These are phyloP conservation scores for Diarsia dahlii DNA, from an alignment of 2,888 invertebrate genomes.

Conservation along the genomic window DNA sequence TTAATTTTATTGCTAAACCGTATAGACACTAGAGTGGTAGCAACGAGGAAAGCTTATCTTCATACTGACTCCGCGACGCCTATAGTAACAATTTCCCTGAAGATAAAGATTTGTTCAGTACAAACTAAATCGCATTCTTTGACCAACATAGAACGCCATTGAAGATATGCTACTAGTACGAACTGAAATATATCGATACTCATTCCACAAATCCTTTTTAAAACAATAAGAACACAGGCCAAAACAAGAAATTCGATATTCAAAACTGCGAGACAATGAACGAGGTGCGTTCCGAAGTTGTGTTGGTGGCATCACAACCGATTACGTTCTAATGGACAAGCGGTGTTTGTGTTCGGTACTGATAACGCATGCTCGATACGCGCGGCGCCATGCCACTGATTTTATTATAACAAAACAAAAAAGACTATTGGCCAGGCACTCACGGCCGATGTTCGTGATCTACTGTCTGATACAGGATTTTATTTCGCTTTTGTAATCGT, in stretches of 20 bases:
- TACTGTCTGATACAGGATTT: conserved; percentile 76
- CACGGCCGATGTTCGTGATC: conserved; percentile 76
- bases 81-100: conserved; percentile 6
- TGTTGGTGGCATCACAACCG: conserved; percentile 90
- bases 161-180: conserved; percentile 45
- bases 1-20: conserved; percentile 9
- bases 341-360: conserved; percentile 87
- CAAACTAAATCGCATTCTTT: conserved; percentile 24
- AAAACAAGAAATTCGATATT: conserved; percentile 78
- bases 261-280: conserved; percentile 84
- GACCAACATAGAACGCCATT: neutral
- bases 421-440: conserved; percentile 74
- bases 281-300: conserved; percentile 77
- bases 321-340: conserved; percentile 91
- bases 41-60: neutral
- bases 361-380: conserved; percentile 89
- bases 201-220: conserved; percentile 42
- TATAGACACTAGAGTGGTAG: neutral
- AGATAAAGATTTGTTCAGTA: conserved; percentile 22
- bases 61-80: neutral
- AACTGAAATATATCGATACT: conserved; percentile 29
- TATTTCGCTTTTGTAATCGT: conserved; percentile 66
- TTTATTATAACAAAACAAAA: conserved; percentile 79
- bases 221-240: conserved; percentile 52
- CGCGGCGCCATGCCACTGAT: conserved; percentile 89